These are phyloP conservation scores for Eupeodes latifasciatus DNA, from an alignment of 2,888 invertebrate genomes.

Conservation along the genomic window DNA sequence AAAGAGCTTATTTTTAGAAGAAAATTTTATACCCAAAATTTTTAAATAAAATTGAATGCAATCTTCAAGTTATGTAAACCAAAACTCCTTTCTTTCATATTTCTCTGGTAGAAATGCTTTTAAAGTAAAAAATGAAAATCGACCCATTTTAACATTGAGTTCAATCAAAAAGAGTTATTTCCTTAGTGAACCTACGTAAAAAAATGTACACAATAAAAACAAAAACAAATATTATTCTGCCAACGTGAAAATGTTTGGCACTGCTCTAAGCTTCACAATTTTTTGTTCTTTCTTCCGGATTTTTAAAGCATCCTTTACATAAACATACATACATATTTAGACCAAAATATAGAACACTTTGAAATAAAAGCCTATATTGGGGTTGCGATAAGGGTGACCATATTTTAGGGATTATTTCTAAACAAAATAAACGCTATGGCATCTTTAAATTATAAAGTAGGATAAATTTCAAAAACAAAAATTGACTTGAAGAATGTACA, in stretches of 20 bases:
- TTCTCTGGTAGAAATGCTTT: background rate
- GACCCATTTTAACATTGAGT: conserved; percentile 18
- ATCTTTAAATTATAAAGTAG: too few species aligned
- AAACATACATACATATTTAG: background rate
- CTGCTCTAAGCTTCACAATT: conserved; percentile 17
- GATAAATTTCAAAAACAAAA: too few species aligned
- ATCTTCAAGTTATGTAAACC: background rate
- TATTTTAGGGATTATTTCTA: background rate
- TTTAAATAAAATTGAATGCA: too few species aligned
- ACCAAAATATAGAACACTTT: conserved; percentile 42
- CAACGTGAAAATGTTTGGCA: conserved; percentile 35
- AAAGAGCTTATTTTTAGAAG: too few species aligned
- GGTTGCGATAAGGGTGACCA: background rate
- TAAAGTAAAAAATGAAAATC: background rate
- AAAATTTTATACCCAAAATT: too few species aligned
- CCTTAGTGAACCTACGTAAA: background rate
- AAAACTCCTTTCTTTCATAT: background rate
- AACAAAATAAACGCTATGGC: too few species aligned
- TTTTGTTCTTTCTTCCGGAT: conserved; percentile 24
- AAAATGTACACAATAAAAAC: background rate
- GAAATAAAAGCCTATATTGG: conserved; percentile 16
- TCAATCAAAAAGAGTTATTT: conserved; percentile 24
- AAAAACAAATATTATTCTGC: conserved; percentile 5
- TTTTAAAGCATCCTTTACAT: conserved; percentile 5
- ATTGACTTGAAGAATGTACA: too few species aligned